phyloP scores from a whole-genome alignment of 2,113 vertebrate genomes.

The Emberiza fucata region DNA sequence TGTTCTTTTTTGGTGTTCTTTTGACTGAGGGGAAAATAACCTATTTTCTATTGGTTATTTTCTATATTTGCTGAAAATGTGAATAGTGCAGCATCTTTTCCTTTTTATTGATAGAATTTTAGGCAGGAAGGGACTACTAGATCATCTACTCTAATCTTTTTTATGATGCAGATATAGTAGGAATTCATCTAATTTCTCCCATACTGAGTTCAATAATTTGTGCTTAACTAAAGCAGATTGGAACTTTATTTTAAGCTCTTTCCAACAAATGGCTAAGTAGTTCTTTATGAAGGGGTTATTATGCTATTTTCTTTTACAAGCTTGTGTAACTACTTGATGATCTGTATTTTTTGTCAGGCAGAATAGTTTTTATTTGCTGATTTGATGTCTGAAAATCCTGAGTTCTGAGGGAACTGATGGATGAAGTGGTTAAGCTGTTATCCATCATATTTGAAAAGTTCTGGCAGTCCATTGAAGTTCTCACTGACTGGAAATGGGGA shows the following conservation, averaged over 20 bases:
- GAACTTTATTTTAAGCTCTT: conserved; percentile 42
- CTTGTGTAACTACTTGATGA: background rate
- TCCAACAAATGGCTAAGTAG: background rate
- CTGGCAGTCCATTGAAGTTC: background rate
- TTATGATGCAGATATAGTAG: conserved; percentile 34
- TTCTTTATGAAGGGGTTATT: background rate
- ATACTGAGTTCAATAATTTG: conserved; percentile 40
- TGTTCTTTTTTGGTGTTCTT: background rate
- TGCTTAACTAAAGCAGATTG: conserved; percentile 51
- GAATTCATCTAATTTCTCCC: conserved; percentile 45
- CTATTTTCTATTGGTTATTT: conserved; percentile 15
- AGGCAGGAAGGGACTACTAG: conserved; percentile 16
- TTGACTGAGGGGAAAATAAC: background rate
- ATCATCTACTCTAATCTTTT: conserved; percentile 48
- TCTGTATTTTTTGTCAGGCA: background rate
- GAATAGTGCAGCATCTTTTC: conserved; percentile 7
- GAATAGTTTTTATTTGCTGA: background rate
- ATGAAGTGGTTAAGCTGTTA: background rate
- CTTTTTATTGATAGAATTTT: conserved; percentile 9
- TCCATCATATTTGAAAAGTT: background rate
- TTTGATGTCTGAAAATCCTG: background rate
- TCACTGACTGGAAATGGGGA: background rate
- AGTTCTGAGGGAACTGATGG: background rate
- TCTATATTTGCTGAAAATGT: conserved; percentile 15
- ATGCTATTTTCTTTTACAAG: background rate